Conservation (phyloP, 2,888 invertebrate genomes). For the Volucella inflata region DNA sequence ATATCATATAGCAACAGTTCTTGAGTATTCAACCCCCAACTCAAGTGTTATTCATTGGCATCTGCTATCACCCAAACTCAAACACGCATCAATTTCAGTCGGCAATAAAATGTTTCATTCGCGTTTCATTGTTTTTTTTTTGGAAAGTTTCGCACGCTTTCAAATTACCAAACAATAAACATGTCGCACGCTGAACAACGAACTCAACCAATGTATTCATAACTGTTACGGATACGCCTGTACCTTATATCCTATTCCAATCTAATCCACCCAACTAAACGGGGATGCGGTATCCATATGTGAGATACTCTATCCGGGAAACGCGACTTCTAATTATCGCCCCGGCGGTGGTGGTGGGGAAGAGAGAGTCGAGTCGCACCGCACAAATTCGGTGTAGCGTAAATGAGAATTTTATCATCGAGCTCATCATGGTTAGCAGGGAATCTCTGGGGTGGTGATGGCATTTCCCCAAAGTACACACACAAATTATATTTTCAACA, state of each 20-base stretch:
- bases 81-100: constrained; percentile 55
- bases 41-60: constrained; percentile 29
- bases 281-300: constrained; percentile 44
- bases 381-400: constrained; percentile 25
- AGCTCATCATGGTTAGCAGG: constrained; percentile 35
- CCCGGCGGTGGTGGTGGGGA: constrained; percentile 45
- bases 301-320: constrained; percentile 27
- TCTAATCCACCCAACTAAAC: constrained; percentile 4
- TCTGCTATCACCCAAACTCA: constrained; percentile 25
- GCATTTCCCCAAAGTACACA: no score
- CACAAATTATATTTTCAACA: constrained; percentile 7
- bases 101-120: constrained; percentile 69
- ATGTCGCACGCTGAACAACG: constrained; percentile 55
- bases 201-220: constrained; percentile 54
- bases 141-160: constrained; percentile 67
- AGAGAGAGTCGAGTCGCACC: background rate
- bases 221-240: constrained; percentile 11
- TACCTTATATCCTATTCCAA: background rate
- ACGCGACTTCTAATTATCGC: constrained; percentile 69
- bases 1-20: constrained; percentile 54
- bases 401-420: constrained; percentile 66
- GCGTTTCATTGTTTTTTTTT: constrained; percentile 45
- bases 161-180: constrained; percentile 74
- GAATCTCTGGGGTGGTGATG: constrained; percentile 10
- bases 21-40: constrained; percentile 17